Evolutionary conservation across 2,113 vertebrate species (phyloP).

Genomic region (Pteronura brasiliensis): DNA sequence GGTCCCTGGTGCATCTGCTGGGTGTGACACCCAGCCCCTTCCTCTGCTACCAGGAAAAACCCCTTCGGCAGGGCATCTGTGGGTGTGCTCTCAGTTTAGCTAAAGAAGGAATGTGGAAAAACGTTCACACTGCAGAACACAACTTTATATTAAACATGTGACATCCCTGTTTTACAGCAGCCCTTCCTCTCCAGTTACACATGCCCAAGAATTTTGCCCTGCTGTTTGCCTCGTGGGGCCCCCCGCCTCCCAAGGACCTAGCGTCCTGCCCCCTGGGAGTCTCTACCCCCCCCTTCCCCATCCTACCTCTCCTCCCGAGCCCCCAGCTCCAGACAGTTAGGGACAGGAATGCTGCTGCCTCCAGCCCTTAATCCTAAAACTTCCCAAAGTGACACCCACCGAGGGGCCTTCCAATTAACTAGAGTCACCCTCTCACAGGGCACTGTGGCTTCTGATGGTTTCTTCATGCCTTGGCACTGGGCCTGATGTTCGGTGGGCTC

Average conservation of each 20-base stretch:
- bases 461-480: neutral
- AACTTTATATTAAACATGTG: neutral
- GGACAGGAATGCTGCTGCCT: neutral
- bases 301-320: accelerated
- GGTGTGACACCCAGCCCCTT: neutral
- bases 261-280: neutral
- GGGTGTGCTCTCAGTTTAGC: neutral
- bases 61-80: too few species aligned
- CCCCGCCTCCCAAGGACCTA: neutral
- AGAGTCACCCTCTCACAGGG: neutral
- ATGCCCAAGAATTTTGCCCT: neutral
- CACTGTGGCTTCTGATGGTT: neutral
- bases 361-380: neutral
- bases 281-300: neutral
- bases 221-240: neutral
- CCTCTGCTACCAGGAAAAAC: neutral
- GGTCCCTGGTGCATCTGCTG: neutral
- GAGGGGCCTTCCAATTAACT: neutral
- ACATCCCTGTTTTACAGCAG: neutral
- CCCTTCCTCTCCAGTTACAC: neutral
- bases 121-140: neutral
- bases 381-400: neutral
- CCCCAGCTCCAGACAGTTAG: too few species aligned
- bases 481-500: neutral
- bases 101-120: neutral